phyloP scores from a whole-genome alignment of 2,888 invertebrate species.

The Pseudeuparius sepicola region DNA sequence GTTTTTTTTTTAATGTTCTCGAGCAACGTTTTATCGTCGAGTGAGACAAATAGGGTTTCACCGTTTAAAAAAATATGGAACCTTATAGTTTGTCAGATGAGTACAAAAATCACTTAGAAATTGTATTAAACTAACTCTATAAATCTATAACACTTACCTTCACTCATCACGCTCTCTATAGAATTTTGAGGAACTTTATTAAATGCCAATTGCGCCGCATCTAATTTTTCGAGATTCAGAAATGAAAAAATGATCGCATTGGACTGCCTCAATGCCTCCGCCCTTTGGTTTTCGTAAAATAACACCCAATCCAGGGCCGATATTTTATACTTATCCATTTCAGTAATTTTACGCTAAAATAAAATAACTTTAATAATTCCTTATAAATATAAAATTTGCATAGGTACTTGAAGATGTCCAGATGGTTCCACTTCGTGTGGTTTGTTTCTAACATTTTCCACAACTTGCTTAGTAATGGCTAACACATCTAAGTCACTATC shows the following conservation, averaged over 20 bases:
- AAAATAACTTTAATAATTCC: conserved; percentile 12
- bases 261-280: conserved; percentile 77
- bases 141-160: too few relatives aligned
- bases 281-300: conserved; percentile 65
- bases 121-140: too few relatives aligned
- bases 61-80: too few relatives aligned
- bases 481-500: conserved; percentile 73
- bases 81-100: too few relatives aligned
- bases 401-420: conserved; percentile 33
- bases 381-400: conserved; percentile 5
- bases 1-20: too few relatives aligned
- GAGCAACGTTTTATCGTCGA: too few relatives aligned
- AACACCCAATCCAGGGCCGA: conserved; percentile 79
- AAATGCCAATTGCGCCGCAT: conserved; percentile 70
- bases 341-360: conserved; percentile 42
- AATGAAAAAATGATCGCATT: conserved; percentile 82
- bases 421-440: conserved; percentile 32
- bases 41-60: too few relatives aligned
- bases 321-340: conserved; percentile 62
- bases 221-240: conserved; percentile 68
- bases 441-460: conserved; percentile 58
- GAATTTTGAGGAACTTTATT: conserved; percentile 60
- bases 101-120: too few relatives aligned
- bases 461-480: conserved; percentile 73
- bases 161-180: conserved; percentile 45